phyloP scores from a whole-genome alignment of 2,113 vertebrate species.

The Misgurnus anguillicaudatus region DNA sequence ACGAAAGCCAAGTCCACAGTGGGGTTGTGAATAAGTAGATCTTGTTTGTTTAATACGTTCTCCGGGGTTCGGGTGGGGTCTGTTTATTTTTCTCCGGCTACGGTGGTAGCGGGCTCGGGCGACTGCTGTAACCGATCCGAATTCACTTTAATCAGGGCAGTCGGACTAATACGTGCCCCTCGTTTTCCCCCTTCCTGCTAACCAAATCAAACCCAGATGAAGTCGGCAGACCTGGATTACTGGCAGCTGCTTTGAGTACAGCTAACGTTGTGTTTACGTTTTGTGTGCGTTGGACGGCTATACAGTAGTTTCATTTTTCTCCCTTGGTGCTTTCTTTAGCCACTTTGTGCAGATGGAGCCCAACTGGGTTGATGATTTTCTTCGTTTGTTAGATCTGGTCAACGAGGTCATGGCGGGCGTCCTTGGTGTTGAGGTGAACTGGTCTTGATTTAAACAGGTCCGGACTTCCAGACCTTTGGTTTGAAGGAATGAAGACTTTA shows the following conservation, averaged over 20 bases:
- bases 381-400: background rate
- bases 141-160: constrained; percentile 73
- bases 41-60: background rate
- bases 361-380: background rate
- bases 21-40: background rate
- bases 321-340: constrained; percentile 24
- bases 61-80: background rate
- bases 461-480: constrained; percentile 52
- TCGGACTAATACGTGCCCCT: constrained; percentile 60
- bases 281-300: constrained; percentile 32
- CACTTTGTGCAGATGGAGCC: constrained; percentile 22
- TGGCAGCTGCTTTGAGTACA: constrained; percentile 66
- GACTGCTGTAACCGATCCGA: constrained; percentile 71
- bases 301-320: constrained; percentile 59
- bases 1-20: background rate
- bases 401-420: constrained; percentile 6
- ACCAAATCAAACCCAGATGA: constrained; percentile 76
- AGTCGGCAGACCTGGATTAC: constrained; percentile 69
- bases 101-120: constrained; percentile 51
- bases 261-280: constrained; percentile 37
- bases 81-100: background rate
- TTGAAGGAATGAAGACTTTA: constrained; percentile 45
- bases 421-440: constrained; percentile 16
- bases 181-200: constrained; percentile 49
- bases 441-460: background rate